phyloP scores from a whole-genome alignment of 2,888 invertebrate genomes.

The Odontothrips loti region DNA sequence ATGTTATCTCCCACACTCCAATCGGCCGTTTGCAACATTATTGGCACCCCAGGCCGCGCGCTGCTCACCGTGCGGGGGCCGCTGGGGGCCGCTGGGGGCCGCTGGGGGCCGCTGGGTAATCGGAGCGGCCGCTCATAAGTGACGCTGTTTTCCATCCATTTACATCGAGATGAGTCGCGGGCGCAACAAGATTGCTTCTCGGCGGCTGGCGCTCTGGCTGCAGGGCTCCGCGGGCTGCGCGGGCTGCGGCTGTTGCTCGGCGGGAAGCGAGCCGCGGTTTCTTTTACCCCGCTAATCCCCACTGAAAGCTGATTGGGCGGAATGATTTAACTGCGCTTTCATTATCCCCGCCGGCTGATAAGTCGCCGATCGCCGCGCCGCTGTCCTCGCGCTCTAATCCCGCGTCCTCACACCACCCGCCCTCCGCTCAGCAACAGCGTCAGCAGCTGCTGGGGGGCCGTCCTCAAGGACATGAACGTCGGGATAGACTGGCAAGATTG shows the following conservation, averaged over 20 bases:
- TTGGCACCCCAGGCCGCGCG: neutral
- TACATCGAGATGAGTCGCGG: neutral
- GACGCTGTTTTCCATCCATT: neutral
- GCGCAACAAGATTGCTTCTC: neutral
- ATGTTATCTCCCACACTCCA: too few species aligned
- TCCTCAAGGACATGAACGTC: too few species aligned
- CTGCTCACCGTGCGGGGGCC: neutral
- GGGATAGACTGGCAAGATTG: too few species aligned
- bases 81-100: neutral
- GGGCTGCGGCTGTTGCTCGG: too few species aligned
- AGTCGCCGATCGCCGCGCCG: neutral
- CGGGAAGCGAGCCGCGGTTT: neutral
- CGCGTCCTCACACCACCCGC: too few species aligned
- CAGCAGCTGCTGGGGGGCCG: too few species aligned
- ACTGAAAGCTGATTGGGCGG: constrained; percentile 13
- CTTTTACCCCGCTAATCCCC: constrained; percentile 3
- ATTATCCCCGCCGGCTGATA: constrained; percentile 3
- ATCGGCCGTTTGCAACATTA: too few species aligned
- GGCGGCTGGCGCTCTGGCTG: too few species aligned
- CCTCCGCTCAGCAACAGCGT: too few species aligned
- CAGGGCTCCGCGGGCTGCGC: too few species aligned
- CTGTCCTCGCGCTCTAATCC: neutral
- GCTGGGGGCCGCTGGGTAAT: neutral
- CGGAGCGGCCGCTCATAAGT: neutral
- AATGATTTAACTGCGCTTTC: constrained; percentile 22